Base-by-base conservation (phyloP, 2,888 invertebrate genomes). In the Melinaea menophilus region DNA sequence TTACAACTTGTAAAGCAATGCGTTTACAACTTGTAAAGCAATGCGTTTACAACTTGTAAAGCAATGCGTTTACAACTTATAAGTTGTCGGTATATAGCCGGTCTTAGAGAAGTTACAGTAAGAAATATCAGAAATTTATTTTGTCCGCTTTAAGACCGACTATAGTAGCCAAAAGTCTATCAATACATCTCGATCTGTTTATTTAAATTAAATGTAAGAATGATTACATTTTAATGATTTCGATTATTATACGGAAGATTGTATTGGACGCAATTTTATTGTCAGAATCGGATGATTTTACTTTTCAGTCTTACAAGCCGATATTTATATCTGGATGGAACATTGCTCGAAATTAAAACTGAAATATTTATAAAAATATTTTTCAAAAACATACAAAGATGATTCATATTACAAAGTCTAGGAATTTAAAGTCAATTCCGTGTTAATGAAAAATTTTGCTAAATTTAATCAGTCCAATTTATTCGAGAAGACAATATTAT, bases 201-300 rank as follows among this genome's bases (percentile, higher is more conserved):
- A 41, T 41, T 9, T 9, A 41, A 41, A 13, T 22, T n/a, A 34
- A 56, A 5, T 5, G 9, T 12, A 7, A 35, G 5, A 56, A 7
- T 12, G 5, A 56, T 56, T 34, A 55, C 35, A 7, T 5, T 35
- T 37, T 9, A 37, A 56, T 31, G 11, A 13, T 35, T 35, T 56
- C 13, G 55, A 34, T 33, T 56, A 51, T 51, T 31, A 51, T 51
- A 51, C 55, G 56, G 57, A 64, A 64, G 33, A 60, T 57, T 31
- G 41, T 62, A 69, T 71, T 80, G 85, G 85, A 85, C 85, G 85
- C 74, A 79, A 81, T 65, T 73, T 83, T 86, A 85, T 85, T 86
- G 85, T 85, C 84, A 78, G 76, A 72, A 74, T 77, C 73, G 73
- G 75, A 76, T 75, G 66, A 70, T 69, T 31, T 41, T 41, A 41